Conservation (phyloP, 64 coral and sea anemone species). For the Cladopsammia gracilis region DNA sequence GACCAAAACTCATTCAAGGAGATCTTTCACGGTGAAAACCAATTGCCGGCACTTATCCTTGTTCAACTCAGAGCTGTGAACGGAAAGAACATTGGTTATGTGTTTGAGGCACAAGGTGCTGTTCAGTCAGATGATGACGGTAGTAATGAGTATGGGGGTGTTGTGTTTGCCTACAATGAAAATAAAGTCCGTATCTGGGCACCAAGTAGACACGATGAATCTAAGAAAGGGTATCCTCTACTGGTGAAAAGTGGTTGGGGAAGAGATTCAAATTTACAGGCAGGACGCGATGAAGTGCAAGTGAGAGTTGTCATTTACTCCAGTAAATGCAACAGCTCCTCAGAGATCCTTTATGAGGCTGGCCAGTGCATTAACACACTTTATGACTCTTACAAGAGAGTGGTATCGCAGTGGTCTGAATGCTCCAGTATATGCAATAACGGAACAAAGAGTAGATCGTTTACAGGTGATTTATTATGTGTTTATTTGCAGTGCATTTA, state of each 20-base stretch:
- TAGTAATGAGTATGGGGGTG: conserved; percentile 86
- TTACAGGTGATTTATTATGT: conserved; percentile 73
- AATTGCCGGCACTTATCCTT: conserved; percentile 72
- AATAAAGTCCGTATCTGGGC: conserved; percentile 90
- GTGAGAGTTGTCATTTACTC: conserved; percentile 74
- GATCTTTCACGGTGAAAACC: conserved; percentile 49
- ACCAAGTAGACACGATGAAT: conserved; percentile 69
- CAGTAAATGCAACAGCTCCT: conserved; percentile 53
- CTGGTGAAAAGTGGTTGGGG: conserved; percentile 96
- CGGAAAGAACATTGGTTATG: conserved; percentile 77
- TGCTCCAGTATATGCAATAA: conserved; percentile 98
- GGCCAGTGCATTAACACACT: conserved; percentile 67
- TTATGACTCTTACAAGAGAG: conserved; percentile 79
- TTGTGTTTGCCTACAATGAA: conserved; percentile 89
- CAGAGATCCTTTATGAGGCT: conserved; percentile 56
- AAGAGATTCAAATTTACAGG: conserved; percentile 62
- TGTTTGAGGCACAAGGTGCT: conserved; percentile 91
- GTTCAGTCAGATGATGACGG: conserved; percentile 80
- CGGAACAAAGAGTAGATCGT: conserved; percentile 61
- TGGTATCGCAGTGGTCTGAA: conserved; percentile 60
- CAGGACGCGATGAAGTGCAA: conserved; percentile 13
- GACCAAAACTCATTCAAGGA: conserved; percentile 57
- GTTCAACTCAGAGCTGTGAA: conserved; percentile 72
- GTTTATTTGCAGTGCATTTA: background rate
- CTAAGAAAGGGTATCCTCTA: conserved; percentile 80